Evolutionary conservation across 2,888 invertebrate genomes (phyloP).

Genomic region (Zaprionus bogoriensis): DNA sequence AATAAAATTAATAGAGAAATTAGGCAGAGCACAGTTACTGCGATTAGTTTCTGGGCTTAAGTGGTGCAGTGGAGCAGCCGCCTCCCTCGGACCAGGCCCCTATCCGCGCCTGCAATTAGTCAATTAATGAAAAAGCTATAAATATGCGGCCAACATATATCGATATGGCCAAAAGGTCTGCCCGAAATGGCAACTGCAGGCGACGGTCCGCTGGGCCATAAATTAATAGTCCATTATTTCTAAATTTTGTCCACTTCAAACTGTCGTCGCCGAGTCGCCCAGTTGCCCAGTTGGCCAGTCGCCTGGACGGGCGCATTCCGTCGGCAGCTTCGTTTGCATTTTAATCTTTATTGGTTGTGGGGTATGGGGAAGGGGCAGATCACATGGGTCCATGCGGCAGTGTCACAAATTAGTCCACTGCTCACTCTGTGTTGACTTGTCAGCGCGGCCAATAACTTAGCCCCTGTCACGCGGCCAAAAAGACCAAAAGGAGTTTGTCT

Average conservation of each 20-base stretch:
- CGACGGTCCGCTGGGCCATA: constrained; percentile 45
- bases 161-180: constrained; percentile 53
- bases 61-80: constrained; percentile 43
- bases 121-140: constrained; percentile 72
- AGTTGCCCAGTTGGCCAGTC: background rate
- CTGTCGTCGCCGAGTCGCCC: constrained; percentile 71
- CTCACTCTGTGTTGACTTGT: constrained; percentile 70
- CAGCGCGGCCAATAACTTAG: constrained; percentile 75
- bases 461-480: constrained; percentile 45
- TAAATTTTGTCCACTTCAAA: constrained; percentile 75
- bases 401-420: constrained; percentile 69
- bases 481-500: constrained; percentile 40
- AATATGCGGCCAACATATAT: constrained; percentile 67
- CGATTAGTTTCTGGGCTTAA: constrained; percentile 66
- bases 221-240: constrained; percentile 79
- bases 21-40: constrained; percentile 65
- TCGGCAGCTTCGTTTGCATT: constrained; percentile 71
- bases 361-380: background rate
- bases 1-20: constrained; percentile 76
- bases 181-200: constrained; percentile 61
- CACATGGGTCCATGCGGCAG: constrained; percentile 20
- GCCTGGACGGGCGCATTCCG: constrained; percentile 22
- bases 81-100: background rate
- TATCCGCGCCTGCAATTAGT: constrained; percentile 64
- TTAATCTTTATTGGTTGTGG: constrained; percentile 56